Percentiles rank a stretch among this genome's conserved stretches.
phyloP scores from a whole-genome alignment of 2,888 invertebrate genomes.

The Reticulitermes lucifugus region DNA sequence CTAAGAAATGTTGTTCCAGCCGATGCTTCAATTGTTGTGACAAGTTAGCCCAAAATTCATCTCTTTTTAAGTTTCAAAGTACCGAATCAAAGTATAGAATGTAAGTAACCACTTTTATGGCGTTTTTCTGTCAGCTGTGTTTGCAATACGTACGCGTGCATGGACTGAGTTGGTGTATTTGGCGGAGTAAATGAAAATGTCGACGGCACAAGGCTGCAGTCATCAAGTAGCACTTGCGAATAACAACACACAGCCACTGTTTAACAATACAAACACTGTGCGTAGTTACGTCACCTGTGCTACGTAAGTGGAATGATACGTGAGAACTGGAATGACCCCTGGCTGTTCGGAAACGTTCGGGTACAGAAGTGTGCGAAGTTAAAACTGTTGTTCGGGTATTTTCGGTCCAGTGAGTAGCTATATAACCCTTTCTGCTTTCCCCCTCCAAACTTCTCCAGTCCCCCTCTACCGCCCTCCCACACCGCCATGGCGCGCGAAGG shows the following conservation, averaged over 20 bases:
- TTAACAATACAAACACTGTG: not conserved
- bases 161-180: too few relatives aligned
- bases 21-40: too few relatives aligned
- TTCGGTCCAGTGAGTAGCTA: conserved; percentile 8
- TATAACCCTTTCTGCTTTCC: not conserved
- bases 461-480: not conserved
- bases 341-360: not conserved
- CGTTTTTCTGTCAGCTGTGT: too few relatives aligned
- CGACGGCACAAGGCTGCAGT: not conserved
- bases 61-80: too few relatives aligned
- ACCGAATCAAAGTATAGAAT: too few relatives aligned
- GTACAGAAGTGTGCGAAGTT: not conserved
- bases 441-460: not conserved
- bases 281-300: not conserved
- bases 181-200: not conserved
- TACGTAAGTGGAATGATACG: not conserved
- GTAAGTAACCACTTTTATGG: too few relatives aligned
- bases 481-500: not conserved
- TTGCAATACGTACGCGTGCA: too few relatives aligned
- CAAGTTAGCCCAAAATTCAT: too few relatives aligned
- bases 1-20: too few relatives aligned
- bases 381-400: not conserved
- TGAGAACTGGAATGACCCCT: not conserved
- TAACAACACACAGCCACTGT: not conserved
- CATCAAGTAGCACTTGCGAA: not conserved